Percentiles rank a stretch among this genome's conserved stretches.
phyloP scores from a whole-genome alignment of 2,888 invertebrate species.

The Ormyrus labotus region DNA sequence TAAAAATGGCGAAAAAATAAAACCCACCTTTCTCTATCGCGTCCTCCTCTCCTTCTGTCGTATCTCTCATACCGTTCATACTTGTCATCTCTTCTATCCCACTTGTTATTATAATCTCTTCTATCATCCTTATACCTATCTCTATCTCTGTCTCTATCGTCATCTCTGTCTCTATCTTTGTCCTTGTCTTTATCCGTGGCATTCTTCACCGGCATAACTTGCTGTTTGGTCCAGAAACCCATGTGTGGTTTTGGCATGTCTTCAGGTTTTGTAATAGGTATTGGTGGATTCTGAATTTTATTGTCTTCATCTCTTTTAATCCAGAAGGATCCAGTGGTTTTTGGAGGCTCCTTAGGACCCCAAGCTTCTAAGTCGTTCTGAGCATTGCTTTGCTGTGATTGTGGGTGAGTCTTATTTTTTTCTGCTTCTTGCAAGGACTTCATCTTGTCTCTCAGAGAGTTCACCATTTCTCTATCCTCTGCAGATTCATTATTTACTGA shows the following conservation, averaged over 20 bases:
- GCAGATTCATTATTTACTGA: constrained; percentile 8
- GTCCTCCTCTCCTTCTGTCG: constrained; percentile 50
- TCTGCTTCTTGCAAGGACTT: constrained; percentile 76
- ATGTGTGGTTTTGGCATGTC: constrained; percentile 74
- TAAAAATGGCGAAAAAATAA: neutral
- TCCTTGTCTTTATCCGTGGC: constrained; percentile 72
- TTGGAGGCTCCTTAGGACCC: constrained; percentile 69
- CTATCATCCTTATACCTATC: constrained; percentile 65
- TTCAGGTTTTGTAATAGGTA: constrained; percentile 63
- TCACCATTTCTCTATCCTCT: constrained; percentile 75
- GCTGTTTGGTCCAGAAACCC: constrained; percentile 75
- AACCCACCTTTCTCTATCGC: constrained; percentile 48
- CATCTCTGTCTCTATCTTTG: constrained; percentile 70
- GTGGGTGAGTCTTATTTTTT: constrained; percentile 69
- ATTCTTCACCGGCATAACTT: constrained; percentile 70
- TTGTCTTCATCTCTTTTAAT: constrained; percentile 68
- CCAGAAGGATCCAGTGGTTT: constrained; percentile 64
- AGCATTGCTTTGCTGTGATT: constrained; percentile 31
- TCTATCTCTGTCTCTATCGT: constrained; percentile 67
- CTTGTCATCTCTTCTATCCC: constrained; percentile 70
- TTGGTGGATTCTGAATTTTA: constrained; percentile 19
- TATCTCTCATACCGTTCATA: constrained; percentile 65
- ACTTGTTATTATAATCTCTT: constrained; percentile 67
- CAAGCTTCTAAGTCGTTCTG: constrained; percentile 66
- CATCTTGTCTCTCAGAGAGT: constrained; percentile 77